phyloP scores from a whole-genome alignment of 2,888 invertebrate genomes.

The Nesidiocoris tenuis region DNA sequence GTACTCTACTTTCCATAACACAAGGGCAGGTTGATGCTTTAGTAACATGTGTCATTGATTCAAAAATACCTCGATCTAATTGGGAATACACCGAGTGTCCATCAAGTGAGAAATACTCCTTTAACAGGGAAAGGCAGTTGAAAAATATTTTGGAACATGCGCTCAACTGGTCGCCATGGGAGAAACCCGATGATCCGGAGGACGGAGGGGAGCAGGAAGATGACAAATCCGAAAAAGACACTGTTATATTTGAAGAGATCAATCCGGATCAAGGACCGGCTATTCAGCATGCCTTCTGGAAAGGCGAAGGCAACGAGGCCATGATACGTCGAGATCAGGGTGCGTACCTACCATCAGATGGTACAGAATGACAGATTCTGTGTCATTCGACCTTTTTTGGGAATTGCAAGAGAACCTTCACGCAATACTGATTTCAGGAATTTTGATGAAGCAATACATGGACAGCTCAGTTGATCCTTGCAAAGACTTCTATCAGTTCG shows the following conservation, averaged over 20 bases:
- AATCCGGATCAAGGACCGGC: slow-evolving; percentile 45
- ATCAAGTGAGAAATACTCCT: no score
- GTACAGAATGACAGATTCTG: no score
- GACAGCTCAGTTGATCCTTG: slow-evolving; percentile 72
- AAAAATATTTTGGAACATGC: slow-evolving; percentile 31
- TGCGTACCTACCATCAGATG: no score
- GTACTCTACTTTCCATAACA: no score
- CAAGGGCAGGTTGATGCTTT: no score
- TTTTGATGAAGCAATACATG: slow-evolving; percentile 73
- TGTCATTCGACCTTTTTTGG: no score
- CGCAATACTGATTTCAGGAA: no score
- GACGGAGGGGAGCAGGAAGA: slow-evolving; percentile 44
- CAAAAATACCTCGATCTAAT: no score
- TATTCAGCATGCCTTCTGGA: slow-evolving; percentile 60
- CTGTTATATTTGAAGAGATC: slow-evolving; percentile 38
- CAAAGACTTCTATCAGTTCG: slow-evolving; percentile 62
- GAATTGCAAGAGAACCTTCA: no score
- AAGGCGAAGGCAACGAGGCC: slow-evolving; percentile 60
- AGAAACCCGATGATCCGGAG: slow-evolving; percentile 43
- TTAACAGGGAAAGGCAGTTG: slow-evolving; percentile 13
- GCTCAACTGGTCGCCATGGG: slow-evolving; percentile 35
- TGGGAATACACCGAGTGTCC: no score
- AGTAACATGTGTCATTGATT: no score
- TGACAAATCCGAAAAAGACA: slow-evolving; percentile 44
- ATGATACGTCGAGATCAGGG: slow-evolving; percentile 63